Base-by-base conservation (phyloP, 2,113 vertebrate genomes). In the Hystrix cristata region DNA sequence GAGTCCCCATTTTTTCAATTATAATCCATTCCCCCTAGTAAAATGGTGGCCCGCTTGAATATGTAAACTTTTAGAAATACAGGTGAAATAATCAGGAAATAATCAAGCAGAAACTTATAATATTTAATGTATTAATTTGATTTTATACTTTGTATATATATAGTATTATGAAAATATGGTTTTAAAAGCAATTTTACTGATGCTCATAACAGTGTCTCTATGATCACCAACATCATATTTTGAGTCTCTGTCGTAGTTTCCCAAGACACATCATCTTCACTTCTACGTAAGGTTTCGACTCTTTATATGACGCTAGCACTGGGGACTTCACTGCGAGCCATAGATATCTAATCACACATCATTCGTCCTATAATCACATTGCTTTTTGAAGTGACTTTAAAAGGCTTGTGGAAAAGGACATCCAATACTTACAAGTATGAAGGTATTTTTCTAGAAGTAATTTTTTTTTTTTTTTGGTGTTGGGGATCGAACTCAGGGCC, bases 391-490 rank as follows among this genome's bases (percentile, higher is more conserved):
- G 59, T 60, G n/a, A 94, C 69, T 78, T 82, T 92, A 65, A 94
- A 91, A 94, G 79, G 18, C 59, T 80, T 83, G 5, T 62, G 96
- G 88, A 83, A 72, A 67, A 94, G 65, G 60, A 94, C 34, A 92
- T 84, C 57, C 51, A 92, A 84, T 72, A 67, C 27, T 90, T 84
- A 31, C 23, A 89, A 93, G 48, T 55, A 27, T 85, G 53, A 93
- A 86, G 19, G 27, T 69, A 87, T 94, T 67, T 95, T 71, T 64
- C 34, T 84, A 59, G 64, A 92, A 95, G 21, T 88, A 93, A 87
- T 95, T 94, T 62, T 78, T 59, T 38, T 38, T 38, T 38, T 38
- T 38, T 38, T 38, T 38, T 38, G 38, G 38, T 38, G 38, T 38
- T 38, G 38, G 38, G 38, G 38, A 38, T 38, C 38, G 38, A 38